Conservation (phyloP, 1,140 invertebrate genomes). For the Gryllus bimaculatus region DNA sequence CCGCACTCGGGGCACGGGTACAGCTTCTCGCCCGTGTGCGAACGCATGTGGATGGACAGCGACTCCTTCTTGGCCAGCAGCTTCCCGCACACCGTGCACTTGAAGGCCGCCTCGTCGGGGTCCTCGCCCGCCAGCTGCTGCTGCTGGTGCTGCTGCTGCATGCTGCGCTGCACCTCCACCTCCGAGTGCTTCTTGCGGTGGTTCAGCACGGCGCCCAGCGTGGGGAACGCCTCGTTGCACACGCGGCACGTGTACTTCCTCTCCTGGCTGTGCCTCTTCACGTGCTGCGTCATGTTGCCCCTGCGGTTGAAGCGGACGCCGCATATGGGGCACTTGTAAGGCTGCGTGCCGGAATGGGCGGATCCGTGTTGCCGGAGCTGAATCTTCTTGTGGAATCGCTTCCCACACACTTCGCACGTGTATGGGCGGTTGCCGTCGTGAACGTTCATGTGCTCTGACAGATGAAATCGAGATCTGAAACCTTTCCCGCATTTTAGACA, state of each 20-base stretch:
- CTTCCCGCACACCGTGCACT: slow-evolving; percentile 15
- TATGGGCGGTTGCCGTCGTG: slow-evolving; percentile 37
- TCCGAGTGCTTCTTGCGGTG: slow-evolving; percentile 18
- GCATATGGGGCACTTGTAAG: slow-evolving; percentile 44
- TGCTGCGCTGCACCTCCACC: slow-evolving; percentile 14
- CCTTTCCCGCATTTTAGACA: slow-evolving; percentile 13
- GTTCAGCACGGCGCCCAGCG: slow-evolving; percentile 16
- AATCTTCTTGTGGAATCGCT: slow-evolving; percentile 36
- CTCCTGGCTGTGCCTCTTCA: slow-evolving; percentile 29
- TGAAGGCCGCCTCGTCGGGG: slow-evolving; percentile 14
- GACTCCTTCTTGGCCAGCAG: slow-evolving; percentile 20
- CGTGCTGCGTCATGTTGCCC: slow-evolving; percentile 34
- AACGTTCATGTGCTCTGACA: slow-evolving; percentile 32
- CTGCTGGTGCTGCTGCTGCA: slow-evolving; percentile 9
- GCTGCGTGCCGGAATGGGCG: slow-evolving; percentile 42
- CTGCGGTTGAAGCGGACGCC: slow-evolving; percentile 40
- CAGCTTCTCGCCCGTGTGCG: slow-evolving; percentile 18
- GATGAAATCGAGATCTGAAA: slow-evolving; percentile 31
- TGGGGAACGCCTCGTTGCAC: slow-evolving; percentile 17
- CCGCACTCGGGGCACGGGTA: slow-evolving; percentile 22
- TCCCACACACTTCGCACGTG: slow-evolving; percentile 36
- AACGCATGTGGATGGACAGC: slow-evolving; percentile 17
- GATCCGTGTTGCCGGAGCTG: slow-evolving; percentile 34
- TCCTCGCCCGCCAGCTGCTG: neutral
- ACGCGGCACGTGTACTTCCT: slow-evolving; percentile 18